Evolutionary conservation across 2,888 invertebrate species (phyloP).

Genomic region (Lasioglossum marginatum): DNA sequence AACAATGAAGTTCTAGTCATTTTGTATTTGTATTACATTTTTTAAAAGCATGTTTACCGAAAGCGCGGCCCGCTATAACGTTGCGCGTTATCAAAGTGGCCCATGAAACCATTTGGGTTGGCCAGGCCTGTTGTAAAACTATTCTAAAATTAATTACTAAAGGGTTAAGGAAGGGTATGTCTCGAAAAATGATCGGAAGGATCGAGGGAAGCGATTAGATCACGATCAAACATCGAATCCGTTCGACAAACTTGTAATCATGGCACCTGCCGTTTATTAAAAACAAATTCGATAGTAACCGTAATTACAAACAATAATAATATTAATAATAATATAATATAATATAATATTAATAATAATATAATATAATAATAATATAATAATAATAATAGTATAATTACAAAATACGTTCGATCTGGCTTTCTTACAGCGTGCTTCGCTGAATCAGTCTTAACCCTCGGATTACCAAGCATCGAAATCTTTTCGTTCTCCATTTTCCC

Average conservation of each 20-base stretch:
- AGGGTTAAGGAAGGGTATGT: no score
- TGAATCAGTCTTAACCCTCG: slow-evolving; percentile 81
- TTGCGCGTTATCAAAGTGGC: no score
- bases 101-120: no score
- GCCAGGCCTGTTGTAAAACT: no score
- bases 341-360: slow-evolving; percentile 75
- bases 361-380: slow-evolving; percentile 55
- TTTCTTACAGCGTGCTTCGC: slow-evolving; percentile 72
- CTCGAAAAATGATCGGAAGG: no score
- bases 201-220: neutral
- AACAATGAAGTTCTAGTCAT: no score
- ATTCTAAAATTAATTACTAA: no score
- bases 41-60: no score
- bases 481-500: neutral
- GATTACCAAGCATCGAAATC: slow-evolving; percentile 70
- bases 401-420: slow-evolving; percentile 78
- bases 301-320: slow-evolving; percentile 80
- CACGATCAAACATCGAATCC: neutral
- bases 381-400: slow-evolving; percentile 75
- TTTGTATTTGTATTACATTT: no score
- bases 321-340: slow-evolving; percentile 74
- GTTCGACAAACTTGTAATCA: slow-evolving; percentile 71
- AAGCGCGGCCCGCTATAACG: no score
- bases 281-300: slow-evolving; percentile 80
- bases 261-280: slow-evolving; percentile 83